Conservation (phyloP, 2,113 vertebrate genomes). For the Monopterus albus region DNA sequence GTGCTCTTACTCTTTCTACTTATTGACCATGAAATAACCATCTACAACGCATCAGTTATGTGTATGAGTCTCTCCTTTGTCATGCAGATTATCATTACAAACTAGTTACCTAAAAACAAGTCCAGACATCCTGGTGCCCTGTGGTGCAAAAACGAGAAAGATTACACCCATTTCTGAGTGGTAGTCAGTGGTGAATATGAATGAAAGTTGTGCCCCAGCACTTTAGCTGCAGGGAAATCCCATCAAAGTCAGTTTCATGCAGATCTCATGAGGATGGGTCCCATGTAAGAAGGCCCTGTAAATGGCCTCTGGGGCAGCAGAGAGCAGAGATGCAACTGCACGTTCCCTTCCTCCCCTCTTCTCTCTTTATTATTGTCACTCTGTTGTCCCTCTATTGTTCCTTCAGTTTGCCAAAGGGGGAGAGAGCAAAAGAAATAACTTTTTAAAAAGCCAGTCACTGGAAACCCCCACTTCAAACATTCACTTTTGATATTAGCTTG, state of each 20-base stretch:
- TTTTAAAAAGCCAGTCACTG: constrained; percentile 19
- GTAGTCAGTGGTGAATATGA: constrained; percentile 25
- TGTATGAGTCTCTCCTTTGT: not conserved
- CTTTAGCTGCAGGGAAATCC: constrained; percentile 51
- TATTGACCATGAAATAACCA: not conserved
- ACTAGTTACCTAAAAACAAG: constrained; percentile 20
- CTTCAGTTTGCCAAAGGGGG: constrained; percentile 37
- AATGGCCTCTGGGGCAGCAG: constrained; percentile 41
- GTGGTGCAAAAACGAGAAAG: constrained; percentile 45
- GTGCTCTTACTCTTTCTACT: constrained; percentile 10
- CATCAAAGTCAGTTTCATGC: constrained; percentile 50
- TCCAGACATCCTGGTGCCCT: constrained; percentile 43
- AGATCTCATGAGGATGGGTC: constrained; percentile 27
- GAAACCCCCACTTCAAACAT: constrained; percentile 49
- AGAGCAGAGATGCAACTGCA: constrained; percentile 35
- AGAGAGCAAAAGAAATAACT: not conserved
- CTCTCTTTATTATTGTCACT: constrained; percentile 20
- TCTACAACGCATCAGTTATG: not conserved
- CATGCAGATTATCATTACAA: constrained; percentile 17
- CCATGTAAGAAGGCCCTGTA: constrained; percentile 25
- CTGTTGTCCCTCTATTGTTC: constrained; percentile 54
- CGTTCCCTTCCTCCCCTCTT: constrained; percentile 41
- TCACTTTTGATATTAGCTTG: constrained; percentile 23
- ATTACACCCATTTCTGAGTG: constrained; percentile 29
- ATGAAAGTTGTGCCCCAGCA: not conserved